phyloP scores from a whole-genome alignment of 2,797 vertebrate genomes.

The Myotis daubentonii region DNA sequence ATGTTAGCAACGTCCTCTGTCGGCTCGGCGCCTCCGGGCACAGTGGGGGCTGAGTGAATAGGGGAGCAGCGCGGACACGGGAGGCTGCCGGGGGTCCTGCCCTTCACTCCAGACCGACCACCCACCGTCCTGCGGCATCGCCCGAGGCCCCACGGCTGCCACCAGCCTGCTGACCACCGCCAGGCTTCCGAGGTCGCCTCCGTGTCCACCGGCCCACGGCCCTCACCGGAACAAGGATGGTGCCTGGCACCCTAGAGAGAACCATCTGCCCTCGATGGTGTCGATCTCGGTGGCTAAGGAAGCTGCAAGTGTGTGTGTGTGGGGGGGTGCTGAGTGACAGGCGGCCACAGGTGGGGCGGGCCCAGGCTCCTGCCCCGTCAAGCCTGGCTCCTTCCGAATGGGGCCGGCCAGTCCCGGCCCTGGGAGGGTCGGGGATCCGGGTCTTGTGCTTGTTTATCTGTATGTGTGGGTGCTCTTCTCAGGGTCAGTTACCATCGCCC shows the following conservation, averaged over 20 bases:
- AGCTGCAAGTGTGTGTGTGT: accelerated
- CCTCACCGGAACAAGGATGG: background rate
- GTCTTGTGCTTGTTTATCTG: no score
- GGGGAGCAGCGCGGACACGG: background rate
- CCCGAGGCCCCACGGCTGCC: background rate
- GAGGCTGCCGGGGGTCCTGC: background rate
- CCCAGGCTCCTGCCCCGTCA: accelerated
- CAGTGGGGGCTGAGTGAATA: no score
- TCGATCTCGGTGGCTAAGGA: background rate
- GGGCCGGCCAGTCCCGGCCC: background rate
- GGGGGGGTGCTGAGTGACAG: accelerated
- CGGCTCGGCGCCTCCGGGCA: background rate
- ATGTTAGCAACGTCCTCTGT: background rate
- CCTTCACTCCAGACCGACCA: background rate
- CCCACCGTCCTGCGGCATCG: accelerated
- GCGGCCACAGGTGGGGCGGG: no score
- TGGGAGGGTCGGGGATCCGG: no score
- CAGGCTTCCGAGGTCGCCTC: background rate
- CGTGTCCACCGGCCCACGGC: accelerated
- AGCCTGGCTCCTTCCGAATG: background rate
- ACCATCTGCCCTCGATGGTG: accelerated
- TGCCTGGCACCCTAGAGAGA: background rate
- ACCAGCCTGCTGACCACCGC: background rate
- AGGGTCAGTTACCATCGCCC: no score
- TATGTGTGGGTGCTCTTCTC: no score